Base-by-base conservation (phyloP, 2,113 vertebrate genomes). In the Plotosus lineatus region DNA sequence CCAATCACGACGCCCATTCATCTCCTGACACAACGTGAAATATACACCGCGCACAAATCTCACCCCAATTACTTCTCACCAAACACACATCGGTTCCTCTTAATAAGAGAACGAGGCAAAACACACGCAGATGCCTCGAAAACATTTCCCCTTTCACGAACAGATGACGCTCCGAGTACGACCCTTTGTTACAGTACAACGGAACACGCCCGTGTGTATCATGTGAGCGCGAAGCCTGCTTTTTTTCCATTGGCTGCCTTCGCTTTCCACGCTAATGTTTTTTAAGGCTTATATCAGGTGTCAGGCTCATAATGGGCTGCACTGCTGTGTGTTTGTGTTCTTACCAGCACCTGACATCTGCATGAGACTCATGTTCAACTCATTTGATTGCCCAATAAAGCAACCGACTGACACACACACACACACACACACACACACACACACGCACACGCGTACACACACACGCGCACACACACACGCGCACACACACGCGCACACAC, bases 311-410 rank as follows among this genome's bases (percentile, higher is more conserved):
- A 79, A 76, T 79, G 76, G 53, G 31, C 61, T 72, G 68, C 42
- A 50, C 78, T 50, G 78, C 63, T 33, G 15, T 71, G 65, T 77
- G 38, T 82, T 79, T 85, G 72, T 76, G 65, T 77, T 76, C 80
- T 80, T 75, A 28, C 19, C 14, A 77, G 75, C 80, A 82, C 84
- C 84, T 85, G 84, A 85, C 80, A 85, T 82, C 84, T 85, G 84
- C 46, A 46, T 55, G 53, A 72, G 63, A 78, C 80, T 79, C 77
- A 80, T 65, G 72, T 73, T 79, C 72, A 71, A 50, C 81, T 85
- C 71, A 85, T 80, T 83, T 82, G 77, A n/a, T 61, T 83, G 80
- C 58, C 81, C 77, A 80, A 65, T 80, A 77, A 82, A 80, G 77
- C 60, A 26, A 80, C 73, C 77, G 73, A 73, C 81, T 82, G 77